A percentile compares a stretch with the other conserved stretches of the same genome.
These are phyloP conservation scores for Holacanthella duospinosa DNA, from an alignment of 2,888 invertebrate species.

Conservation along the genomic window DNA sequence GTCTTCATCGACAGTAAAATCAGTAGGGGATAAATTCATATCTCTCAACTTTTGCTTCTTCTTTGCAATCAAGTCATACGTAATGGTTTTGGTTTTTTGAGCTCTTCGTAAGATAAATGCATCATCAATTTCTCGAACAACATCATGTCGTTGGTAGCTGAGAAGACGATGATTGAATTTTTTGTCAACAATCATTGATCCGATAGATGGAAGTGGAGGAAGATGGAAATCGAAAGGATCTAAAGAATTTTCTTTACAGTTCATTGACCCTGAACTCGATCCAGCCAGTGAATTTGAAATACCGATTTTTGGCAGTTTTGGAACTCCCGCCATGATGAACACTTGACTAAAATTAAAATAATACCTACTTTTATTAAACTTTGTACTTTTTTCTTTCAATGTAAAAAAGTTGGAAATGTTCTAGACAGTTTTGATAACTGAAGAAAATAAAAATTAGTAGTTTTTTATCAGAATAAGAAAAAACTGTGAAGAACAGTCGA, in stretches of 20 bases:
- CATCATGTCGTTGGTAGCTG: constrained; percentile 19
- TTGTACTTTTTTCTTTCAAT: too few species aligned
- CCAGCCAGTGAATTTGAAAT: background rate
- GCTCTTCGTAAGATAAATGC: constrained; percentile 26
- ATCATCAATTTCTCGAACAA: constrained; percentile 24
- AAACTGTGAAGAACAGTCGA: too few species aligned
- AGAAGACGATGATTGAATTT: constrained; percentile 29
- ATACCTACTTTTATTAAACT: too few species aligned
- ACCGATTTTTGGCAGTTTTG: background rate
- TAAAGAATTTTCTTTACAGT: background rate
- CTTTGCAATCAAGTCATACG: constrained; percentile 18
- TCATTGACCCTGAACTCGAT: background rate
- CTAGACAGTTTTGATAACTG: too few species aligned
- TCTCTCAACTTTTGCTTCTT: constrained; percentile 6
- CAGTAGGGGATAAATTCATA: constrained; percentile 1
- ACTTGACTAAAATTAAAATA: too few species aligned
- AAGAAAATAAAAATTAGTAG: too few species aligned
- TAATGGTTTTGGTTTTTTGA: constrained; percentile 19
- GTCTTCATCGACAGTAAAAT: background rate
- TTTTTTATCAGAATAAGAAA: too few species aligned
- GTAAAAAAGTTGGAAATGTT: too few species aligned
- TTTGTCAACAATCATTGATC: constrained; percentile 17
- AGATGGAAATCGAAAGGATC: constrained; percentile 1
- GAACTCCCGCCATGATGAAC: too few species aligned
- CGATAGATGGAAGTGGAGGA: constrained; percentile 7